Base-by-base conservation (phyloP, 1,140 invertebrate genomes). In the Drosophila tsacasi region DNA sequence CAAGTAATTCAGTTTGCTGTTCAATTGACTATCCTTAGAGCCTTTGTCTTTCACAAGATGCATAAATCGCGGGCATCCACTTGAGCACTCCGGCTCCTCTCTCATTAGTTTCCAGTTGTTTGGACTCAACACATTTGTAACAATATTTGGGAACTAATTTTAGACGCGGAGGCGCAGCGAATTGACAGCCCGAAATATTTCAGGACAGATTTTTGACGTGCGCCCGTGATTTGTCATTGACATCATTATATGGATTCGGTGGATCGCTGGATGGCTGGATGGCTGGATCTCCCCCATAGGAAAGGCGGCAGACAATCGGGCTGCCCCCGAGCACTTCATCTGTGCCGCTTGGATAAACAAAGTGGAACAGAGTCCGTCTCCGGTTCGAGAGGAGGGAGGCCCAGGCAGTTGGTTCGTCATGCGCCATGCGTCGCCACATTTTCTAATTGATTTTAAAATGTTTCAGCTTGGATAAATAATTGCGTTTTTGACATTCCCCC, bases 101-200 rank as follows among this genome's bases (percentile, higher is more conserved):
- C 73, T 62, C 57, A 52, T 52, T 71, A 71, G 61, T 74, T 49
- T 74, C 66, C 85, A 90, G 85, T 92, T 92, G 91, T 89, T 91
- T 92, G 66, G 83, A 92, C 80, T 92, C 87, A 91, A 82, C 84
- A 92, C 91, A 92, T 91, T 92, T 92, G 91, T 92, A 92, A 92
- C 87, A 92, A 92, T 92, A 92, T 92, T 92, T 92, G 69, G 73
- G 75, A 92, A 92, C 91, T 92, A 92, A 92, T 92, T 92, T 92
- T 92, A 92, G 91, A 86, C 74, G 39, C 49, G 9, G 25, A 23
- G 40, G 49, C 66, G n/a, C 59, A 62, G 64, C 85, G 60, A 84
- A 90, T 81, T 91, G 91, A 92, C 91, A 92, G 82, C 67, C n/a
- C 77, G 79, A 77, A 91, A 92, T 90, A 92, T 92, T 92, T 92